Base-by-base conservation (phyloP, 1,140 invertebrate species). In the Panulirus ornatus region DNA sequence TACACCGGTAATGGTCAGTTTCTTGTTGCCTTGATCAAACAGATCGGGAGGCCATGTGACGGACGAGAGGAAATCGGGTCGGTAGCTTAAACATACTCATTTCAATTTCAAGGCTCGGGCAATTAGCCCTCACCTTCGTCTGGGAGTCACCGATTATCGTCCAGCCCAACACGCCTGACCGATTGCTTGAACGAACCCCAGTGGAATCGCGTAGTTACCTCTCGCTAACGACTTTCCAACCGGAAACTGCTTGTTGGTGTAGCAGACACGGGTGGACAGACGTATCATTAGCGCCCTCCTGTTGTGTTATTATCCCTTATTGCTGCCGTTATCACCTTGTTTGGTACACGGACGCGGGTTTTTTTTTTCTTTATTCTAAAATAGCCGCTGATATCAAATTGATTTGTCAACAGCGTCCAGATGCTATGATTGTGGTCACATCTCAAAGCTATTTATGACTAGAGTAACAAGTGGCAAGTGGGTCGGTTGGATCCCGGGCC, bases 181-280 rank as follows among this genome's bases (percentile, higher is more conserved):
- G 8, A 44, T 47, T n/a, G 22, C 22, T 63, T 71, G 58, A 84
- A n/a, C 82, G 58, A 84, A 66, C 40, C 22, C 84, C 34, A 75
- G 36, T 54, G 63, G n/a, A 40, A 51, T 22, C 2, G 38, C n/a
- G 2, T 44, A n/a, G 14, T 44, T 75, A 40, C 84, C 66, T 75
- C 44, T 22, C 42, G 42, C 70, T 85, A 85, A 85, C 84, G 71
- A 85, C 66, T 70, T 38, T 76, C n/a, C 36, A 34, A 54, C 66
- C 84, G 84, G 84, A 85, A 85, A 75, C 84, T 73, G 84, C 84
- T 85, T 85, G 84, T 85, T 85, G 84, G 84, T 75, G 70, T 40
- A 71, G 40, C 63, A 85, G 84, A 85, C 84, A 85, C 84, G 84
- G 63, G 38, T 85, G 84, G 84, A 85, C 84, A 85, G 84, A 73